These are phyloP conservation scores for Origma solitaria DNA, from an alignment of 2,113 vertebrate genomes.

Conservation along the genomic window DNA sequence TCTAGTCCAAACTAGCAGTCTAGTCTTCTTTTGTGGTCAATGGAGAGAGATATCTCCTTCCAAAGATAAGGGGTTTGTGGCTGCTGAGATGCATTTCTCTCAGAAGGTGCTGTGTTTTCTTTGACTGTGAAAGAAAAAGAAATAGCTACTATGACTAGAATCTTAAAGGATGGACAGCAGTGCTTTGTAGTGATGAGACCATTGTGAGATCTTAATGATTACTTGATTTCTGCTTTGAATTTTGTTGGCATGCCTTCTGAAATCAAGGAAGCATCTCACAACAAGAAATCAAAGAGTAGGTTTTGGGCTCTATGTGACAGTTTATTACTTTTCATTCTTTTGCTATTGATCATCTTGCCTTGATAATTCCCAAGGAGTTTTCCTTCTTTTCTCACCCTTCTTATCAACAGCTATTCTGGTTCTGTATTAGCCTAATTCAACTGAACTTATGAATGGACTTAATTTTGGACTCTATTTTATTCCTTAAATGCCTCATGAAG, in stretches of 20 bases:
- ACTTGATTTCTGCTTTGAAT: background rate
- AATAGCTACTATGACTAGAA: background rate
- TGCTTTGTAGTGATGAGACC: background rate
- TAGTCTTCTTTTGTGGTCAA: background rate
- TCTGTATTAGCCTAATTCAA: background rate
- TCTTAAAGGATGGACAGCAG: background rate
- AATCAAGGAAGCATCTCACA: background rate
- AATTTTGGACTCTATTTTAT: background rate
- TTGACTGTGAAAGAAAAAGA: background rate
- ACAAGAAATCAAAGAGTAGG: background rate
- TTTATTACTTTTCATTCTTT: background rate
- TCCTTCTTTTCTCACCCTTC: background rate
- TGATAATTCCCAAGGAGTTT: background rate
- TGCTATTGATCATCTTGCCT: background rate
- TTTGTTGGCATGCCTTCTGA: background rate
- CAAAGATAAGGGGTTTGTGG: background rate
- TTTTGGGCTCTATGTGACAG: background rate
- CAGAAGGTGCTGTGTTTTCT: background rate
- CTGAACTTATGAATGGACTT: background rate
- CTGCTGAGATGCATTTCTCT: background rate
- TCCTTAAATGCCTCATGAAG: background rate
- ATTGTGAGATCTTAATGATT: background rate
- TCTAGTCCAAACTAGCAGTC: background rate
- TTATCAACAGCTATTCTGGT: background rate
- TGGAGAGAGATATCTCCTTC: background rate